Conservation (phyloP, 2,888 invertebrate species). For the Hirtodrosophila alboralis region DNA sequence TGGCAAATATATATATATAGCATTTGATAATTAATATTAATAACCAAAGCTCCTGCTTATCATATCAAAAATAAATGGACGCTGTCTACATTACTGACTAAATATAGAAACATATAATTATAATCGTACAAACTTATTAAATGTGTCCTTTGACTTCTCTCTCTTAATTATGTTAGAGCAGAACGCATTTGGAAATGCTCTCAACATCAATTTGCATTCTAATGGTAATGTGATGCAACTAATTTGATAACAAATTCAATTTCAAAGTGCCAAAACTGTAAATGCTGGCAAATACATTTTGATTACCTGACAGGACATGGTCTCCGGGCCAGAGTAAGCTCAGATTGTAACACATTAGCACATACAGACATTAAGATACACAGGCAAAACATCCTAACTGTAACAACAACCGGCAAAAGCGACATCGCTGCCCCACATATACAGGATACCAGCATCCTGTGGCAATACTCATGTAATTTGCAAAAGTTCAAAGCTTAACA, state of each 20-base stretch:
- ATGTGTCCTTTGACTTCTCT: background rate
- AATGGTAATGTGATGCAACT: slow-evolving; percentile 68
- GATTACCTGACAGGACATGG: slow-evolving; percentile 40
- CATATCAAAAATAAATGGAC: no score
- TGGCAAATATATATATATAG: no score
- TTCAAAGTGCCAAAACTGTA: slow-evolving; percentile 66
- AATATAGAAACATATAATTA: no score
- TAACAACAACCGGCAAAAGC: slow-evolving; percentile 6
- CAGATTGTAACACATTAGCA: slow-evolving; percentile 50
- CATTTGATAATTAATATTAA: no score
- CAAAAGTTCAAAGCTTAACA: slow-evolving; percentile 80
- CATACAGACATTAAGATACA: slow-evolving; percentile 52
- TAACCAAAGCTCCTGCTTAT: no score
- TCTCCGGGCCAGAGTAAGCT: slow-evolving; percentile 5
- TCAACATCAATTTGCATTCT: slow-evolving; percentile 27
- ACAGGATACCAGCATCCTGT: slow-evolving; percentile 70
- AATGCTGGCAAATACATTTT: slow-evolving; percentile 55
- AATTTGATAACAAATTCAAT: slow-evolving; percentile 78
- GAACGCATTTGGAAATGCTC: slow-evolving; percentile 4
- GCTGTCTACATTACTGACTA: no score
- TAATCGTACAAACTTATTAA: slow-evolving; percentile 3
- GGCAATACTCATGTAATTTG: slow-evolving; percentile 77
- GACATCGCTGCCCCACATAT: slow-evolving; percentile 29
- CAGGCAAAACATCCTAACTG: slow-evolving; percentile 13
- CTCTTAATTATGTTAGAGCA: background rate